Evolutionary conservation across 1,140 invertebrate genomes (phyloP), one percentile per base, ranked within the genome.

Genomic region (Ooceraea biroi): DNA sequence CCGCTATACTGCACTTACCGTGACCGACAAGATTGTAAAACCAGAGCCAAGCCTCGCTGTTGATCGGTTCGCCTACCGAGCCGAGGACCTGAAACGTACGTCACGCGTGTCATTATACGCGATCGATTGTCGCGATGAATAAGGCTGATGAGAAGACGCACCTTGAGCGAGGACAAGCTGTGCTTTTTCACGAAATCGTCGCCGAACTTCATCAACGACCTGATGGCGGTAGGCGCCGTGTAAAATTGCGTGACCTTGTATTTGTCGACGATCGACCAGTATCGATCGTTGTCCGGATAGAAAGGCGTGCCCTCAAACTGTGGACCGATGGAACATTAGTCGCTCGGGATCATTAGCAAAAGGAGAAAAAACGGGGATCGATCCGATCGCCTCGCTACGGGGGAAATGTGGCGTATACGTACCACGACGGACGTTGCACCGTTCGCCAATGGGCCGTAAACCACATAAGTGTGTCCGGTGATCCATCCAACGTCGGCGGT

Each of bases 401-500:
- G 82, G 19, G 19, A 0, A 80, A 52, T 17, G 14, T 57, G 0
- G 5, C 71, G 36, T 82, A 30, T 73, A 89, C 96, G 96, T 93
- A 98, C 98, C 94, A 99, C 96, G 41, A 99, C 96, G 41, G 97
- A 98, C 44, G 98, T 99, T 11, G 98, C 97, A n/a, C 96, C 97
- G 95, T 99, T 99, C 0, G 97, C 96, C 44, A 99, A 93, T 4
- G 98, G 98, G 27, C 98, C 99, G 93, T 99, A 99, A 11, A 98
- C 97, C 11, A 99, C 97, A 91, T 99, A 99, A 0, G 98, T 98
- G 93, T 99, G 99, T 14, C 98, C 98, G 63, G 98, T 99, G 90
- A 99, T 99, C 99, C 99, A 99, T 66, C 99, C 99, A 74, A 99
- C 97, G 93, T 99, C 99, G n/a, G 99, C 99, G n/a, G 99, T 99